These are phyloP conservation scores for Subanguina moxae DNA, from an alignment of 1,140 invertebrate genomes.

Conservation along the genomic window DNA sequence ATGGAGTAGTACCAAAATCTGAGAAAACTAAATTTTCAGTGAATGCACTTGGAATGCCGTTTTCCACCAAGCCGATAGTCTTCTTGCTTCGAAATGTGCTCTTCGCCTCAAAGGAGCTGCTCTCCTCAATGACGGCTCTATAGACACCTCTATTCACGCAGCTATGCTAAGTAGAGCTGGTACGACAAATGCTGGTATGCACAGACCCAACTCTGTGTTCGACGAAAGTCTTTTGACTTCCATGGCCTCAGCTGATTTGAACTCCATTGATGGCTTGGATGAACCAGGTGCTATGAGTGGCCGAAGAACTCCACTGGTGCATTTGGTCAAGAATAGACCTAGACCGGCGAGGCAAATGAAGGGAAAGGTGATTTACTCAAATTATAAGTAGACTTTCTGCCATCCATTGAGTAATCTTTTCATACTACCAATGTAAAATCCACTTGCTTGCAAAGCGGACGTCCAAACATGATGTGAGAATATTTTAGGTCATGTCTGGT, in stretches of 20 bases:
- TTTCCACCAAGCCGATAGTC: constrained; percentile 4
- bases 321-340: constrained; percentile 27
- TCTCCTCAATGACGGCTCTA: neutral
- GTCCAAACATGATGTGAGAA: no score
- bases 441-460: no score
- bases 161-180: constrained; percentile 6
- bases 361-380: no score
- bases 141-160: constrained; percentile 2
- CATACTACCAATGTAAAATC: no score
- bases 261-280: neutral
- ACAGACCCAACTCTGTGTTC: constrained; percentile 19
- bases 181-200: constrained; percentile 7
- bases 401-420: no score
- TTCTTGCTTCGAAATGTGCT: neutral
- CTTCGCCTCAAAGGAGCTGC: neutral
- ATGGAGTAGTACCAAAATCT: no score
- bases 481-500: no score
- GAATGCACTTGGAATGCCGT: constrained; percentile 15
- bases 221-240: constrained; percentile 17
- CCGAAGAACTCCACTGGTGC: constrained; percentile 15
- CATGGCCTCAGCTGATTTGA: neutral
- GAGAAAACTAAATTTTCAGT: no score
- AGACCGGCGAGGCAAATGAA: constrained; percentile 20
- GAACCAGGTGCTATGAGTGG: neutral
- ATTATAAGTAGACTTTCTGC: no score